Conservation (phyloP, 2,113 vertebrate species). For the Pantherophis guttatus region DNA sequence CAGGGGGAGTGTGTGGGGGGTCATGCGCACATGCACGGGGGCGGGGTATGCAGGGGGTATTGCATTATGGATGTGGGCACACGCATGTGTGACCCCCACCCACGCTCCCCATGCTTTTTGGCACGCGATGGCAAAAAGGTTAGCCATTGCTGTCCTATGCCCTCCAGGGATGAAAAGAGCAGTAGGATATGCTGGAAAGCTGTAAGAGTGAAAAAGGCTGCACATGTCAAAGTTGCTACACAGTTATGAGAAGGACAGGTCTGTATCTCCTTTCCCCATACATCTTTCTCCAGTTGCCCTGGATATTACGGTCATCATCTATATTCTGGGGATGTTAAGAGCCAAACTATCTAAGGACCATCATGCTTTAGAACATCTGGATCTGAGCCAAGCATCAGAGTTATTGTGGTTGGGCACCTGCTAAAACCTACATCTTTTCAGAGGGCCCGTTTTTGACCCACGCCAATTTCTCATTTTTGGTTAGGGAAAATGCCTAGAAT, state of each 20-base stretch:
- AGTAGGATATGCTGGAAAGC: background rate
- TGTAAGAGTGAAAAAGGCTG: background rate
- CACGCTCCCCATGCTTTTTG: too few relatives aligned
- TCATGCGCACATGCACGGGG: too few relatives aligned
- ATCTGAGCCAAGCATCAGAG: background rate
- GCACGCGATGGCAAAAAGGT: too few relatives aligned
- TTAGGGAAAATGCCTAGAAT: background rate
- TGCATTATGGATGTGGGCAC: too few relatives aligned
- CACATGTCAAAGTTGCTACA: background rate
- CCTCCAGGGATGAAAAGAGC: background rate
- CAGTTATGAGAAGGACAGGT: background rate
- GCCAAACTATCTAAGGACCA: background rate
- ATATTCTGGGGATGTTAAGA: background rate
- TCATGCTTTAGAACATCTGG: background rate
- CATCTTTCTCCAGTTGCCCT: background rate
- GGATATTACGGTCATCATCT: background rate
- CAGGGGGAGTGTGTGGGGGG: too few relatives aligned
- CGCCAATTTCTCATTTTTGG: background rate
- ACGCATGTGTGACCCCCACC: rapidly evolving
- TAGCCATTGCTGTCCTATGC: background rate
- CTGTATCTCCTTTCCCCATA: background rate
- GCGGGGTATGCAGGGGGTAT: too few relatives aligned
- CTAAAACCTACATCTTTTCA: background rate
- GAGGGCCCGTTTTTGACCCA: background rate
- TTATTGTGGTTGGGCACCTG: background rate